phyloP scores from a whole-genome alignment of 2,113 vertebrate species.

The Calyptommatus sinebrachiatus region DNA sequence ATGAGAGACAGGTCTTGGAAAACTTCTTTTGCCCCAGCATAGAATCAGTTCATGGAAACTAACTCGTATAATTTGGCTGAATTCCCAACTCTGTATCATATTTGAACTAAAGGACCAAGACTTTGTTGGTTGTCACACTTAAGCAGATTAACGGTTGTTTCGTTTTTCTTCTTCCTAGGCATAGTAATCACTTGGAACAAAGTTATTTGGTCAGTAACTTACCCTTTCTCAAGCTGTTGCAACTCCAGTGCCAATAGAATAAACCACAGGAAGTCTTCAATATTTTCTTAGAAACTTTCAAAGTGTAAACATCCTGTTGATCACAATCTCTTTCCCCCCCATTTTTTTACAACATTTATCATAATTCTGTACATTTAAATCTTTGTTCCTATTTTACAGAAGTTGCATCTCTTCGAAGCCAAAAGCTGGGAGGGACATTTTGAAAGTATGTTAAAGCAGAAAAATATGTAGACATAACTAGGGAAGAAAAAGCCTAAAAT shows the following conservation, averaged over 20 bases:
- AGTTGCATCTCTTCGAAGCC: background rate
- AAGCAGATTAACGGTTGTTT: background rate
- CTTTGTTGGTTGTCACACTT: constrained; percentile 1
- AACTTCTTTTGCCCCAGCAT: background rate
- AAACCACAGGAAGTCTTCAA: constrained; percentile 64
- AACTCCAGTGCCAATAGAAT: constrained; percentile 41
- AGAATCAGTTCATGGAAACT: background rate
- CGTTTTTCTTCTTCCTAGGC: constrained; percentile 28
- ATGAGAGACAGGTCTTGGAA: background rate
- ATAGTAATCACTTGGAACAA: constrained; percentile 21
- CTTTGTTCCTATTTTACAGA: constrained; percentile 41
- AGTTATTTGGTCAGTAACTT: constrained; percentile 37
- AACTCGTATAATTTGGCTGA: background rate
- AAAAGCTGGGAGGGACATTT: background rate
- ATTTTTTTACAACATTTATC: constrained; percentile 61
- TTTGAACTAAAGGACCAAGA: background rate
- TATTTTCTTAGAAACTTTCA: constrained; percentile 66
- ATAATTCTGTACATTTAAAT: constrained; percentile 50
- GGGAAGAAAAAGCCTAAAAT: background rate
- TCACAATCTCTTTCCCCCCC: constrained; percentile 56
- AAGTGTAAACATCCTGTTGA: constrained; percentile 70
- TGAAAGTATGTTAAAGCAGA: constrained; percentile 25
- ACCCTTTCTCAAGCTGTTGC: constrained; percentile 42
- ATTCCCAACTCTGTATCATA: too few relatives aligned
- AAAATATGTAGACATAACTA: constrained; percentile 14